phyloP scores from a whole-genome alignment of 2,113 vertebrate genomes.

The Benitochromis conjunctus region DNA sequence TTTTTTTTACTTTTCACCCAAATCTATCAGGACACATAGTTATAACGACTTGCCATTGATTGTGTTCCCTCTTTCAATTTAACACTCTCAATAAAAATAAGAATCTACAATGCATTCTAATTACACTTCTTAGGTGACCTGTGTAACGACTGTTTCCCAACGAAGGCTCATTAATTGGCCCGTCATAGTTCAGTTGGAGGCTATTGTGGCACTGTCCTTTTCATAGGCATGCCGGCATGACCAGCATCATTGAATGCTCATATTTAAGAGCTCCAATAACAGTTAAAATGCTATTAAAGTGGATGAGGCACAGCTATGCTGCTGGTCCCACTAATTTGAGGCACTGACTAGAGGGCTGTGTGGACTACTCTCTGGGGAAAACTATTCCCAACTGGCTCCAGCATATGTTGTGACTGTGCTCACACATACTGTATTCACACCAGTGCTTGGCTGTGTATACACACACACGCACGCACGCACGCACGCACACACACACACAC shows the following conservation, averaged over 20 bases:
- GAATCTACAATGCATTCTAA: slow-evolving; percentile 93
- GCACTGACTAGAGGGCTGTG: slow-evolving; percentile 84
- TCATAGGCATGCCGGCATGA: slow-evolving; percentile 80
- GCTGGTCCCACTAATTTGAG: slow-evolving; percentile 88
- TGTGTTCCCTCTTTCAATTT: slow-evolving; percentile 76
- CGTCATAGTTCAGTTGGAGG: slow-evolving; percentile 89
- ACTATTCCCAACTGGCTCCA: slow-evolving; percentile 43
- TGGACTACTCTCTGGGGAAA: slow-evolving; percentile 80
- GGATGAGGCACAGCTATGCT: slow-evolving; percentile 80
- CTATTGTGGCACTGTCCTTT: slow-evolving; percentile 92
- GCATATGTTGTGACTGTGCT: slow-evolving; percentile 38
- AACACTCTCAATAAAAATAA: slow-evolving; percentile 88
- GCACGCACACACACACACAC: background rate
- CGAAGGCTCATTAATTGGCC: slow-evolving; percentile 94
- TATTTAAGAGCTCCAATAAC: slow-evolving; percentile 85
- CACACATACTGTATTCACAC: slow-evolving; percentile 7
- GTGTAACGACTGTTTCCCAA: slow-evolving; percentile 85
- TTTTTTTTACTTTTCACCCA: slow-evolving; percentile 68
- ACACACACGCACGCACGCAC: background rate
- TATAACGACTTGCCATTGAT: slow-evolving; percentile 80
- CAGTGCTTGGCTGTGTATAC: background rate
- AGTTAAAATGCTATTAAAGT: slow-evolving; percentile 89
- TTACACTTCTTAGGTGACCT: slow-evolving; percentile 94
- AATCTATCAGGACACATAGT: slow-evolving; percentile 88
- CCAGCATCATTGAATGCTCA: slow-evolving; percentile 84